Evolutionary conservation across 1,140 invertebrate genomes (phyloP).

Genomic region (Aphidius ervi): DNA sequence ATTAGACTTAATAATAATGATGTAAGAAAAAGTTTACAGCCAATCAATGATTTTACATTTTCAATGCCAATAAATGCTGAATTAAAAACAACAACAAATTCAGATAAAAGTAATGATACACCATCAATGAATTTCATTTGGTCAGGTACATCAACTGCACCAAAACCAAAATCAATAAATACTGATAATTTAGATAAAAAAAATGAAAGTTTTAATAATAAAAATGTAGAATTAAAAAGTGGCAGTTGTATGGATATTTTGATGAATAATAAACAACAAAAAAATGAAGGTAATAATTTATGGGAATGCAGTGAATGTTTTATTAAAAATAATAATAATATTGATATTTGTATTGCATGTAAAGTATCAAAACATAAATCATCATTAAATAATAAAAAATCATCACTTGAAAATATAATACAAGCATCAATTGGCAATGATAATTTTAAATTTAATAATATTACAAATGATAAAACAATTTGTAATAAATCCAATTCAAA

Average conservation of each 20-base stretch:
- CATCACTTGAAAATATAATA: background rate
- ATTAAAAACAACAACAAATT: conserved; percentile 26
- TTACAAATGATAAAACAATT: conserved; percentile 63
- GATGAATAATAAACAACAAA: conserved; percentile 6
- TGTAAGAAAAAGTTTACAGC: conserved; percentile 32
- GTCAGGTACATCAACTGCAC: conserved; percentile 34
- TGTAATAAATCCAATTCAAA: conserved; percentile 57
- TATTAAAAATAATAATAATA: conserved; percentile 40
- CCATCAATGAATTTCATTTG: conserved; percentile 39
- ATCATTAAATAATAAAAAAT: conserved; percentile 19
- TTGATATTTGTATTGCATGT: conserved; percentile 42
- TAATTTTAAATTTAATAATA: conserved; percentile 47
- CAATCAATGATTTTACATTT: conserved; percentile 56
- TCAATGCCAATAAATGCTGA: conserved; percentile 50
- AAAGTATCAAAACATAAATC: conserved; percentile 29
- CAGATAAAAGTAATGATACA: background rate
- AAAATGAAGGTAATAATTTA: conserved; percentile 54
- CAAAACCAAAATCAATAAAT: conserved; percentile 39
- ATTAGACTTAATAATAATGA: conserved; percentile 34
- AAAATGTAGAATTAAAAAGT: conserved; percentile 31
- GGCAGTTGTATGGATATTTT: conserved; percentile 45
- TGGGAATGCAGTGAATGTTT: conserved; percentile 57
- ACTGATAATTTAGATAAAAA: conserved; percentile 18
- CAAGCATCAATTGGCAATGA: background rate
- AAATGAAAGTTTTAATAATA: conserved; percentile 8